Percentiles rank a stretch among this genome's conserved stretches.
These are phyloP conservation scores for Pomacea canaliculata DNA, from an alignment of 2,888 invertebrate genomes.

Conservation along the genomic window DNA sequence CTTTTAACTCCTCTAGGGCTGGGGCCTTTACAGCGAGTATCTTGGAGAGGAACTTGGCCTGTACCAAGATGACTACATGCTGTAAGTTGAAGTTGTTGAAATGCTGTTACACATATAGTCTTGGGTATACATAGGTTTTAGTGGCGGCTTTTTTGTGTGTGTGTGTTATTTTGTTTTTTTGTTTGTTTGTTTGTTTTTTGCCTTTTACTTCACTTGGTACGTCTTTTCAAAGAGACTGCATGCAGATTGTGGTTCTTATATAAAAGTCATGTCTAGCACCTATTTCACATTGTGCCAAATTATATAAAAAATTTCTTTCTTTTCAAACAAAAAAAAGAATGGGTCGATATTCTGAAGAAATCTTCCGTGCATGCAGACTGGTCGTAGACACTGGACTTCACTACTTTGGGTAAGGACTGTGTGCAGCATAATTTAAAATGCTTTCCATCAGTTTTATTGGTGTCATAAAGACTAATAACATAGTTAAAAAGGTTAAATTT, in stretches of 20 bases:
- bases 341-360: constrained; percentile 29
- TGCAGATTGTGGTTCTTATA: too few species aligned
- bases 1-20: constrained; percentile 71
- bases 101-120: too few species aligned
- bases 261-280: too few species aligned
- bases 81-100: constrained; percentile 43
- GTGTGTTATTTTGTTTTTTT: not conserved
- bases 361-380: constrained; percentile 27
- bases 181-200: not conserved
- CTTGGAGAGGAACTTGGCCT: constrained; percentile 67
- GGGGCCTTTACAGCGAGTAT: constrained; percentile 63
- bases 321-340: constrained; percentile 17
- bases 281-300: not conserved
- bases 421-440: too few species aligned
- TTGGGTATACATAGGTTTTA: too few species aligned
- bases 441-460: too few species aligned
- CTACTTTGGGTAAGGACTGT: constrained; percentile 20
- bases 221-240: too few species aligned
- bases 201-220: too few species aligned
- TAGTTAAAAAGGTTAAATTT: too few species aligned
- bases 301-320: not conserved
- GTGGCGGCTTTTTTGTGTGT: too few species aligned
- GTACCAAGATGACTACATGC: constrained; percentile 60
- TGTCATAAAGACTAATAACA: too few species aligned
- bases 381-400: constrained; percentile 26